A percentile compares a stretch with the other conserved stretches of the same genome.
These are phyloP conservation scores for Campoplex capitator DNA, from an alignment of 2,888 invertebrate genomes.

Conservation along the genomic window DNA sequence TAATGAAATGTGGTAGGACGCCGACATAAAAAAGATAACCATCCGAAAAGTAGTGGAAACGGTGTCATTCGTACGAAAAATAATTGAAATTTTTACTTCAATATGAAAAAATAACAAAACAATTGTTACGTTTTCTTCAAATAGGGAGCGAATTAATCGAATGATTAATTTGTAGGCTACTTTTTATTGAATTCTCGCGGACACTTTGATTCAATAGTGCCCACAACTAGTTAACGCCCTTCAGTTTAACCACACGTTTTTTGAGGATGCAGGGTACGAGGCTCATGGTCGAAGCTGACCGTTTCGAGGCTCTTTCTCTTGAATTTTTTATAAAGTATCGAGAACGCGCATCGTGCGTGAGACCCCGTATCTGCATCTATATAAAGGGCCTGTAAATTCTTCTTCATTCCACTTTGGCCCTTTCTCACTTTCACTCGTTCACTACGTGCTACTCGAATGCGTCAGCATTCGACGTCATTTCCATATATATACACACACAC, in stretches of 20 bases:
- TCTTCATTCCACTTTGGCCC: slow-evolving; percentile 36
- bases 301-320: not conserved
- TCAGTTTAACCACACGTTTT: slow-evolving; percentile 5
- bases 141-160: not conserved
- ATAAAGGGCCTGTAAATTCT: not conserved
- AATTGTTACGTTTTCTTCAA: not conserved
- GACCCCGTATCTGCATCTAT: not conserved
- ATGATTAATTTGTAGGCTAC: too few species aligned
- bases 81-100: not conserved
- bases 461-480: slow-evolving; percentile 46
- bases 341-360: slow-evolving; percentile 4
- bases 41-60: not conserved
- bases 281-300: slow-evolving; percentile 27
- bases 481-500: not conserved
- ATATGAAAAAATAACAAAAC: not conserved
- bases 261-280: slow-evolving; percentile 7
- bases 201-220: not conserved
- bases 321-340: not conserved
- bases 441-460: slow-evolving; percentile 50
- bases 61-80: not conserved
- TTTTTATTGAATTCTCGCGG: not conserved
- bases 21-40: too few species aligned
- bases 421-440: slow-evolving; percentile 58
- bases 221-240: not conserved
- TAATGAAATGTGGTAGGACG: too few species aligned